Conservation (phyloP, 2,797 vertebrate genomes). For the Cynodonichthys magdalenae region DNA sequence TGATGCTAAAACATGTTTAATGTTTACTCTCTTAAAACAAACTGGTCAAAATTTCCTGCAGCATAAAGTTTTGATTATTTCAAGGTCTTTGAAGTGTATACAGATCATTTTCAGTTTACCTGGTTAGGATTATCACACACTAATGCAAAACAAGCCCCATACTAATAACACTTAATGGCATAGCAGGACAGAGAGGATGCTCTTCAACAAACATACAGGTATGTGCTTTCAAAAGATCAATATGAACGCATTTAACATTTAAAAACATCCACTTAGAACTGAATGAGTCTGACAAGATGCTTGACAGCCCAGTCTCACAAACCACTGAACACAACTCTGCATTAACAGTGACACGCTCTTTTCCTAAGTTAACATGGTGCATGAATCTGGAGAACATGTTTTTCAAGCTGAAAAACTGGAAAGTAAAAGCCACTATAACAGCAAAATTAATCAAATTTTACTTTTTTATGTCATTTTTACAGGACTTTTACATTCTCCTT, state of each 20-base stretch:
- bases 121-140: background rate
- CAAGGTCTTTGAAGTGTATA: background rate
- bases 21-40: slow-evolving; percentile 15
- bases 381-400: slow-evolving; percentile 1
- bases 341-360: background rate
- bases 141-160: background rate
- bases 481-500: too few relatives aligned
- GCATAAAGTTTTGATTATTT: background rate
- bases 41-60: slow-evolving; percentile 28
- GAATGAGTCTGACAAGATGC: slow-evolving; percentile 9
- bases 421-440: too few relatives aligned
- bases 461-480: too few relatives aligned
- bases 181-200: background rate
- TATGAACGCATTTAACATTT: slow-evolving; percentile 2
- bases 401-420: too few relatives aligned
- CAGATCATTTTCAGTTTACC: background rate
- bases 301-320: slow-evolving; percentile 4
- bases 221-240: slow-evolving; percentile 1
- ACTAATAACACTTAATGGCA: background rate
- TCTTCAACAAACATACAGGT: background rate
- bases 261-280: slow-evolving; percentile 7
- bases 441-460: too few relatives aligned
- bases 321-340: background rate
- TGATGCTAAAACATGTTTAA: slow-evolving; percentile 35
- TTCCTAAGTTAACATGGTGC: background rate